Base-by-base conservation (phyloP, 2,888 invertebrate species). In the Cantharis nigra region DNA sequence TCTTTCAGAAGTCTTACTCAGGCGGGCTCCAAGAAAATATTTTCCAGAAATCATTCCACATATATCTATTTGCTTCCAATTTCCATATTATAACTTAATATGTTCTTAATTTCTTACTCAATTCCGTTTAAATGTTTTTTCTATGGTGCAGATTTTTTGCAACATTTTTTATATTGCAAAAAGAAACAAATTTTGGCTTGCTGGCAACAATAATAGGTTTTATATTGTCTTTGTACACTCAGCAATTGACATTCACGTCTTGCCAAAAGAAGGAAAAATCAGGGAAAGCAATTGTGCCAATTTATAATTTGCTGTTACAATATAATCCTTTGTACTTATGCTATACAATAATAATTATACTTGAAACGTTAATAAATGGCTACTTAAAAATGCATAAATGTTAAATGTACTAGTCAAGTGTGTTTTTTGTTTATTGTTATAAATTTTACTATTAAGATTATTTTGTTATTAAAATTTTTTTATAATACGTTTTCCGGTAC, bases 351-450 rank as follows among this genome's bases (percentile, higher is more conserved):
- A 69, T 69, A 23, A 26, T 14, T 69, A 69, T 69, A 69, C 33
- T 69, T 63, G 65, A 20, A 70, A 69, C 33, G 64, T 76, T 69
- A 71, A 72, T 72, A 70, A 77, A 73, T 62, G 18, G 69, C 69
- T 75, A 75, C 78, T 78, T 78, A 78, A 72, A 74, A 74, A 69
- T 63, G 65, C 69, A 78, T 78, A 72, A 75, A 75, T 72, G 76
- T 76, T 76, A 63, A 76, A 72, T 76, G 78, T 78, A 70, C 78
- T 78, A 78, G 78, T 78, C 78, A 78, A 30, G 75, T 67, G 64
- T 74, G 33, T 71, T 67, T 28, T 73, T 67, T 74, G 30, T 64
- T 64, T 70, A 16, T 75, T 71, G 75, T 75, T 75, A 71, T 75
- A 62, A 33, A 75, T 63, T 74, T 14, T 63, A 63, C 28, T 62